phyloP scores from a whole-genome alignment of 1,140 invertebrate species.

The Anthonomus grandis region DNA sequence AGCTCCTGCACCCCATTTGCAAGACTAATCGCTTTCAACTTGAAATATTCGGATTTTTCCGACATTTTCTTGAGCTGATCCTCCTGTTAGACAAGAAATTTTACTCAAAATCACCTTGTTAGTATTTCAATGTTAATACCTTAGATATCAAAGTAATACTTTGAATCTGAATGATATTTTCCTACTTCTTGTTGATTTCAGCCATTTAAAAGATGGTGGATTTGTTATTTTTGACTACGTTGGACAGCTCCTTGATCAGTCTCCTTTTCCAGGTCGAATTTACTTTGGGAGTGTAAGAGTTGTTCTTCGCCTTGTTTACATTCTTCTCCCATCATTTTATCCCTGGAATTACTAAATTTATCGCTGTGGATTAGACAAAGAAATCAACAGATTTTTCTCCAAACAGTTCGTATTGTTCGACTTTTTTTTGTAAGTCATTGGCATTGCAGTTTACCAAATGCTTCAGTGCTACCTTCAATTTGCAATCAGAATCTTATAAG shows the following conservation, averaged over 20 bases:
- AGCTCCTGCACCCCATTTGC: slow-evolving; percentile 26
- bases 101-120: too few relatives aligned
- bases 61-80: slow-evolving; percentile 27
- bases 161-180: slow-evolving; percentile 26
- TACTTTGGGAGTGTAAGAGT: slow-evolving; percentile 23
- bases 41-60: slow-evolving; percentile 27
- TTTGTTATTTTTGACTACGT: slow-evolving; percentile 31
- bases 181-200: slow-evolving; percentile 33
- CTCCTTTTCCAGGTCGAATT: slow-evolving; percentile 24
- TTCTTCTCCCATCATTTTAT: slow-evolving; percentile 29
- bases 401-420: slow-evolving; percentile 16
- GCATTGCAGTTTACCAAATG: slow-evolving; percentile 1
- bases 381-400: slow-evolving; percentile 12
- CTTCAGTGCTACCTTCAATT: not conserved
- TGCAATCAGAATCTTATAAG: slow-evolving; percentile 15
- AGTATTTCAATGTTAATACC: slow-evolving; percentile 8
- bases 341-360: slow-evolving; percentile 18
- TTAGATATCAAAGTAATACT: slow-evolving; percentile 24
- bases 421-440: slow-evolving; percentile 14
- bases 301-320: slow-evolving; percentile 18
- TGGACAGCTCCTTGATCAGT: slow-evolving; percentile 30
- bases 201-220: slow-evolving; percentile 27
- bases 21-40: slow-evolving; percentile 19
- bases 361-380: not conserved
- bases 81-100: slow-evolving; percentile 16